Evolutionary conservation across 1,140 invertebrate species (phyloP).

Genomic region (Cepaea nemoralis): DNA sequence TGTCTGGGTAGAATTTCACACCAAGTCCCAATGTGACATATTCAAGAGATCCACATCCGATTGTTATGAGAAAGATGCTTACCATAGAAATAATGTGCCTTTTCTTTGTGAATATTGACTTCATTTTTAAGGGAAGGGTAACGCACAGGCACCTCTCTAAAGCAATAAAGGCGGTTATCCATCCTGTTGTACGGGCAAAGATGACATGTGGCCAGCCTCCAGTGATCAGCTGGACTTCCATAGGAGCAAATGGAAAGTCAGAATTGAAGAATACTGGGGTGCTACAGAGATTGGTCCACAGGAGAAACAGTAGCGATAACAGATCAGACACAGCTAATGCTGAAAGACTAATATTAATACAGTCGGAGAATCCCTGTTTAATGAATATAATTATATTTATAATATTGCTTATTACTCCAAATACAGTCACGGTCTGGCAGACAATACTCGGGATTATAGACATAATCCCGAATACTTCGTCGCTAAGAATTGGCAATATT

Average conservation of each 20-base stretch:
- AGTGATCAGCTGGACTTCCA: not conserved
- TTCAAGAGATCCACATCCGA: not conserved
- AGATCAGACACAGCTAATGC: not conserved
- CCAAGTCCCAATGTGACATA: not conserved
- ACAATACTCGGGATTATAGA: not conserved
- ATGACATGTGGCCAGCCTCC: not conserved
- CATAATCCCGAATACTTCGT: no score
- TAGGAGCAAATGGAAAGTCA: not conserved
- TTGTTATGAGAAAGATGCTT: not conserved
- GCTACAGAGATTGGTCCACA: not conserved
- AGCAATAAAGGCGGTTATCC: not conserved
- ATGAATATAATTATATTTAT: not conserved
- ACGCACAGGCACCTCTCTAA: not conserved
- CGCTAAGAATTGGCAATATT: no score
- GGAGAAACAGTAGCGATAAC: not conserved
- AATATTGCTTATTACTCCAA: not conserved
- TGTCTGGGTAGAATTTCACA: not conserved
- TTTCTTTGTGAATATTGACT: not conserved
- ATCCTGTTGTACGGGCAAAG: not conserved
- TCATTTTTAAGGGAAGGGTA: conserved; percentile 1
- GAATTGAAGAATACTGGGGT: not conserved
- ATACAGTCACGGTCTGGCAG: not conserved
- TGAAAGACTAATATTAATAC: not conserved
- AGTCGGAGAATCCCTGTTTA: not conserved
- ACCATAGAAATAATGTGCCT: not conserved